Base-by-base conservation (phyloP, 2,888 invertebrate species). In the Eristalis tenax region DNA sequence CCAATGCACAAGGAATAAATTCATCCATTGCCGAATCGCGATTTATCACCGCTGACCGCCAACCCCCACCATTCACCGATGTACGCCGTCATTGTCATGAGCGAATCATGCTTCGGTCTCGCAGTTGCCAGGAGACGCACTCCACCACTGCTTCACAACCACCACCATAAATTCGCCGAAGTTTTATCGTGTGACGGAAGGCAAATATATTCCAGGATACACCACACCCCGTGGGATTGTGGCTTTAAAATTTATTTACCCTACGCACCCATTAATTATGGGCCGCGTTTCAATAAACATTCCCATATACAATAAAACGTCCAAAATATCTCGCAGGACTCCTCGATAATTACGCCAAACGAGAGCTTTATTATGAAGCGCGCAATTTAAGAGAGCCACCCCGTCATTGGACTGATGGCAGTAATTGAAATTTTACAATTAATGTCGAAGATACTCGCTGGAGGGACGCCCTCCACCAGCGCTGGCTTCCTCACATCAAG, bases 381-480 rank as follows among this genome's bases (percentile, higher is more conserved):
- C 65, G 73, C 56, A 61, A 18, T 63, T 61, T 64, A 59, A 57
- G 76, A 80, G 35, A 71, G n/a, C 66, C 66, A 64, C 28, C 23
- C 59, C 59, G 23, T 23, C 59, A 59, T 10, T 28, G 13, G 71
- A 77, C 38, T 74, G 50, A 18, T 50, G 26, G 26, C 23, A 40
- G 76, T 76, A 84, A 84, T 84, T 80, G 75, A 84, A 80, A 76
- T 84, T 80, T 80, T 66, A 75, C 83, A 74, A 83, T 78, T 83
- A 76, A 75, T 80, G 66, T 71, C 64, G 75, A 66, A 75, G 61
- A 65, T 50, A 22, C 26, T 43, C 35, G 13, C 38, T 18, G 59
- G 38, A 26, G 13, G 23, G 35, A 70, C 56, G 11, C 71, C 59
- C 56, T 63, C 35, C 8, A 6, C 4, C 18, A 18, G 50, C 50